Evolutionary conservation across 1,140 invertebrate species (phyloP).

Genomic region (Drosophila azteca): DNA sequence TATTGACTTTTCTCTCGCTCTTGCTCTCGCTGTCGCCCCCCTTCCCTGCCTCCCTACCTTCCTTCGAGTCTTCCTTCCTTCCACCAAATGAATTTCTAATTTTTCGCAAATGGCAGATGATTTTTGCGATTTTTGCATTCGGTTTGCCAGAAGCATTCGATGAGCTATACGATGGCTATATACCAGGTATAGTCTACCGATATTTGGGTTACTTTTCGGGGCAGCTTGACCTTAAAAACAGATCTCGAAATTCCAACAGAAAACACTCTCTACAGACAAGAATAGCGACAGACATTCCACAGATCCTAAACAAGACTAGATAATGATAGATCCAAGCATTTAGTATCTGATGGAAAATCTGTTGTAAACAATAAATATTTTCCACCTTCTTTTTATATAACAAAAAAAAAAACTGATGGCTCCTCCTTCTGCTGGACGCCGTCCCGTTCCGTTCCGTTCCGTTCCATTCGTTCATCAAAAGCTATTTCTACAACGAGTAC

Average conservation of each 20-base stretch:
- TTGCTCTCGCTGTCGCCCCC: too few relatives aligned
- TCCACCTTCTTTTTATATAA: slow-evolving; percentile 40
- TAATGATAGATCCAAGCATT: slow-evolving; percentile 37
- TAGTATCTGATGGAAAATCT: slow-evolving; percentile 24
- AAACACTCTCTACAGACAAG: not conserved
- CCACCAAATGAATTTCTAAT: slow-evolving; percentile 25
- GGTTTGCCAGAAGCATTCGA: not conserved
- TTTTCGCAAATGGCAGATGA: slow-evolving; percentile 29
- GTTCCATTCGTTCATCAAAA: slow-evolving; percentile 25
- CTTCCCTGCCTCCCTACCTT: not conserved
- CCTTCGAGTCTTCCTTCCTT: too few relatives aligned
- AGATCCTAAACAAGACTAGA: slow-evolving; percentile 19
- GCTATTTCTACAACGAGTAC: slow-evolving; percentile 28
- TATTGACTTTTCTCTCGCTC: slow-evolving; percentile 49
- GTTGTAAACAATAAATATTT: slow-evolving; percentile 46
- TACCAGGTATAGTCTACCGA: too few relatives aligned
- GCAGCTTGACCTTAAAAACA: not conserved
- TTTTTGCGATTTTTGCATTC: not conserved
- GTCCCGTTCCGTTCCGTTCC: not conserved
- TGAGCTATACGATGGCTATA: not conserved
- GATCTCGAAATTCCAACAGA: not conserved
- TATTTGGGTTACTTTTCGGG: too few relatives aligned
- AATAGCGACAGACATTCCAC: not conserved
- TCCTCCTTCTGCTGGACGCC: slow-evolving; percentile 12
- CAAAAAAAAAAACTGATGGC: slow-evolving; percentile 1